Base-by-base conservation (phyloP, 64 coral and sea anemone species). In the Acropora tenuis region DNA sequence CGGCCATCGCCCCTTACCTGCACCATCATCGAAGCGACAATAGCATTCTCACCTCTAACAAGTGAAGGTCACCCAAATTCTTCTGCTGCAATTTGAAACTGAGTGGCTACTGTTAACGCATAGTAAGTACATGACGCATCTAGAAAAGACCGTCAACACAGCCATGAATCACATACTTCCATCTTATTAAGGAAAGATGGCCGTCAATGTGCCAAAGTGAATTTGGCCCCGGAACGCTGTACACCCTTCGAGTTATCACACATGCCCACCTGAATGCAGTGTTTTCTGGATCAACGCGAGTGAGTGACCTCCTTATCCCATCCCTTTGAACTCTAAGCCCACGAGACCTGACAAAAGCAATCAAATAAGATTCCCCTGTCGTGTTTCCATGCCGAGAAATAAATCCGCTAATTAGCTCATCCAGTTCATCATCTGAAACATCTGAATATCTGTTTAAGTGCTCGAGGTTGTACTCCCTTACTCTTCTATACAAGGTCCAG, bases 161-260 rank as follows among this genome's bases (percentile, higher is more conserved):
- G 72, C 72, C 72, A 74, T 74, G 72, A 74, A 74, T 74, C 18
- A 74, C 72, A 1, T 41, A 74, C 72, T 74, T 74, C 72, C 19
- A 74, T 74, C 17, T n/a, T 40, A 74, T 74, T 79, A 17, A 79
- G 46, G 86, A 88, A 73, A 48, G 67, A 71, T 74, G 67, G 66
- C 67, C 86, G 40, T 74, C 88, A 43, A 89, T 89, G 74, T 79
- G 75, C 88, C 88, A 89, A 41, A 89, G 45, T 4, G 76, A 89
- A 79, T 89, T 89, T 30, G 88, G 88, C 50, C 88, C 88, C 58
- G 68, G 89, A 55, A 90, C 89, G 49, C 89, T 74, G 18, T 90
- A 90, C 20, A 90, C 43, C 42, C 48, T 73, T 45, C 89, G 61
- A 4, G 89, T 73, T 82, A 90, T 90, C 67, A 82, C 78, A 80